Evolutionary conservation across 2,797 vertebrate genomes (phyloP).

Genomic region (Sebastes vulpes): DNA sequence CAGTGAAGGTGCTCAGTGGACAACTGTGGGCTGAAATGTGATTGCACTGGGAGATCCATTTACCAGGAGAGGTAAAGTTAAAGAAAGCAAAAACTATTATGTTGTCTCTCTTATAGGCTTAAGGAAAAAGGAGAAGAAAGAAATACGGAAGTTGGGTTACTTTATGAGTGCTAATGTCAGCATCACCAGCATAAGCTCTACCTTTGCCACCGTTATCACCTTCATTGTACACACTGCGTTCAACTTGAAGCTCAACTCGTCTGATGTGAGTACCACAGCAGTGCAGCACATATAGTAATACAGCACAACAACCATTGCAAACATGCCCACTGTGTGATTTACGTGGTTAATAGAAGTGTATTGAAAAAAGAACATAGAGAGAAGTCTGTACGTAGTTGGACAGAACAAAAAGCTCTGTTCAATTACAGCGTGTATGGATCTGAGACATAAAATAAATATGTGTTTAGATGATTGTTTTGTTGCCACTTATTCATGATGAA

Average conservation of each 20-base stretch:
- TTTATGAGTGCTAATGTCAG: conserved; percentile 85
- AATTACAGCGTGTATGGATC: neutral
- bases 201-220: conserved; percentile 81
- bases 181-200: conserved; percentile 77
- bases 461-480: neutral
- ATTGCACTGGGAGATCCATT: neutral
- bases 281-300: neutral
- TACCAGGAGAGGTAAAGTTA: neutral
- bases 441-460: neutral
- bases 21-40: too few species aligned
- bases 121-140: conserved; percentile 80
- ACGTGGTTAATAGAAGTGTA: neutral
- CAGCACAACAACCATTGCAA: neutral
- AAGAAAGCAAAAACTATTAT: neutral
- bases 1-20: too few species aligned
- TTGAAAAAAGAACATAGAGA: neutral
- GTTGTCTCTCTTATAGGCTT: conserved; percentile 69
- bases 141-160: conserved; percentile 80
- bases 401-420: neutral
- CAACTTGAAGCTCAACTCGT: conserved; percentile 64
- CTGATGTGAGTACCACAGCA: conserved; percentile 61
- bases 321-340: neutral
- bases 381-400: neutral
- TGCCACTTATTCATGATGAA: neutral
- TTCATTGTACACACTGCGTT: conserved; percentile 86